phyloP scores from a whole-genome alignment of 2,888 invertebrate genomes.

The Erpobdella octoculata region DNA sequence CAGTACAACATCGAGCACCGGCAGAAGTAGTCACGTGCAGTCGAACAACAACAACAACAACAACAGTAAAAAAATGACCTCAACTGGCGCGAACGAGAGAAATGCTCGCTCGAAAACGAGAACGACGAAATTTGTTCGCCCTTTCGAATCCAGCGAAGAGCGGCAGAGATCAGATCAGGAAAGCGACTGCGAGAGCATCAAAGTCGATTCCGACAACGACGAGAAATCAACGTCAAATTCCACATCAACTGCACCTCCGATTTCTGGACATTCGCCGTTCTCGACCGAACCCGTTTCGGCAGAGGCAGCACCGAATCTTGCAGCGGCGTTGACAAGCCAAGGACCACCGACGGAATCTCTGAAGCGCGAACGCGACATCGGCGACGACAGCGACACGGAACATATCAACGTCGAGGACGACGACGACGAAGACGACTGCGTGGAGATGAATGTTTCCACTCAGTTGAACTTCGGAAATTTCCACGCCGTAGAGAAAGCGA shows the following conservation, averaged over 20 bases:
- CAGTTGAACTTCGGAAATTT: not conserved
- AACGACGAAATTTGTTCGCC: slow-evolving; percentile 3
- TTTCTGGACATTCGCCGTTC: no score
- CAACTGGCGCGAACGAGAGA: not conserved
- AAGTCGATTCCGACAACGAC: slow-evolving; percentile 2
- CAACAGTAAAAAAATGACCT: not conserved
- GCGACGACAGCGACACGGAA: slow-evolving; percentile 10
- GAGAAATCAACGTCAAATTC: not conserved
- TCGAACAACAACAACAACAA: not conserved
- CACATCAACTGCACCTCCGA: no score
- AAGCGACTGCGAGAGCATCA: slow-evolving; percentile 4
- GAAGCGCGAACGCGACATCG: not conserved
- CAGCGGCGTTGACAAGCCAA: no score
- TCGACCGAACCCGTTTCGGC: no score
- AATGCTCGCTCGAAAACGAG: not conserved
- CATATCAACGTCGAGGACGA: slow-evolving; percentile 15
- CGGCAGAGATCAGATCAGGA: not conserved
- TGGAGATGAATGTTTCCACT: not conserved
- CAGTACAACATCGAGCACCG: not conserved
- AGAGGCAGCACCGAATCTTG: not conserved
- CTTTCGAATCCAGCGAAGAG: slow-evolving; percentile 16
- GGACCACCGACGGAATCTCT: no score
- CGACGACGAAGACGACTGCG: not conserved
- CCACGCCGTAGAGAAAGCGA: not conserved
- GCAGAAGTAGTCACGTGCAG: not conserved